Evolutionary conservation across 2,113 vertebrate genomes (phyloP).

Genomic region (Lampris incognitus): DNA sequence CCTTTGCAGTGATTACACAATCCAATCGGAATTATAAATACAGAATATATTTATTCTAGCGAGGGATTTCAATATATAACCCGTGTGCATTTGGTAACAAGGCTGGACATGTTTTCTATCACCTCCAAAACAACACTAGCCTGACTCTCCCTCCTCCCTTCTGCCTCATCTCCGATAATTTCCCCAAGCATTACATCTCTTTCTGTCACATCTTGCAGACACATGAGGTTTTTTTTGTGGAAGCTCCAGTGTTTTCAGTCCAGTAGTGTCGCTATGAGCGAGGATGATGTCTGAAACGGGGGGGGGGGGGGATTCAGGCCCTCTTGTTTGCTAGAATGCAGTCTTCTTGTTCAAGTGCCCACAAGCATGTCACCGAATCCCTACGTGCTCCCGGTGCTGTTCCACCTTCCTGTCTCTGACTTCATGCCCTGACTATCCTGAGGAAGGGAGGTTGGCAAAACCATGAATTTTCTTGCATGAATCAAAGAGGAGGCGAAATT

Average conservation of each 20-base stretch:
- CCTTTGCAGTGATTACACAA: no score
- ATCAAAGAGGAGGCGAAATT: no score
- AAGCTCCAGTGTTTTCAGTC: no score
- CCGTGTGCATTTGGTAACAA: constrained; percentile 72
- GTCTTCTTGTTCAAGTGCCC: background rate
- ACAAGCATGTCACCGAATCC: background rate
- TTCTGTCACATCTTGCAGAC: constrained; percentile 28
- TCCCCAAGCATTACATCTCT: constrained; percentile 51
- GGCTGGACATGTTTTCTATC: constrained; percentile 65
- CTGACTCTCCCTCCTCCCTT: constrained; percentile 38
- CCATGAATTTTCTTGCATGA: background rate
- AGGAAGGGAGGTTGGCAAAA: constrained; percentile 20
- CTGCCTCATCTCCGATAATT: constrained; percentile 61
- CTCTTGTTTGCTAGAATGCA: no score
- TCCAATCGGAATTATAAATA: no score
- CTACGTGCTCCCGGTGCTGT: background rate
- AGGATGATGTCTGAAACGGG: no score
- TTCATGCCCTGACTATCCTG: background rate
- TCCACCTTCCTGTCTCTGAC: background rate
- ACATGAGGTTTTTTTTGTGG: constrained; percentile 3
- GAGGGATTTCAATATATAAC: constrained; percentile 62
- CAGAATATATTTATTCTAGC: constrained; percentile 40
- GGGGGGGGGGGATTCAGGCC: no score
- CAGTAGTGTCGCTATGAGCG: no score
- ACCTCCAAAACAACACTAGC: constrained; percentile 58